Percentiles rank a stretch among this genome's conserved stretches.
Evolutionary conservation across 2,797 vertebrate genomes (phyloP).

Genomic region (Peromyscus melanophrys): DNA sequence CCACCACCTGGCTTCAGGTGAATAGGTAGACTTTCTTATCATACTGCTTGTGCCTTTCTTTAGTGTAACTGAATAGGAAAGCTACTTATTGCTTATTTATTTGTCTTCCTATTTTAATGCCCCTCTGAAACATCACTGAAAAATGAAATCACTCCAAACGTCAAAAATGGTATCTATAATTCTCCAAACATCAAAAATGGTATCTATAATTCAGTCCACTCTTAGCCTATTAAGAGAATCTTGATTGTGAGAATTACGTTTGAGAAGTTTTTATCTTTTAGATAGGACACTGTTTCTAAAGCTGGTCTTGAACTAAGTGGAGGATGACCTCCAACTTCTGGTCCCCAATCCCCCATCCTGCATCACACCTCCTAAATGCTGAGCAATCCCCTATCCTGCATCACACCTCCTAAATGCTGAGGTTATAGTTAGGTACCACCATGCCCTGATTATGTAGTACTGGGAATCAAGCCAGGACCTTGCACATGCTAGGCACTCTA

Average conservation of each 20-base stretch:
- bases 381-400: background rate
- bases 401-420: background rate
- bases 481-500: background rate
- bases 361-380: background rate
- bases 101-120: conserved; percentile 17
- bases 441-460: background rate
- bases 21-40: background rate
- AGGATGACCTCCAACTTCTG: background rate
- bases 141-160: conserved; percentile 1
- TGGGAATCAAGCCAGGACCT: background rate
- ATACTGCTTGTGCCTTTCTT: background rate
- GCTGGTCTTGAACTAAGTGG: background rate
- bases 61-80: conserved; percentile 44
- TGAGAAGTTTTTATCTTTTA: conserved; percentile 26
- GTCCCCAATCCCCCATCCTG: too few relatives aligned
- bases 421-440: background rate
- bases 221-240: conserved; percentile 19
- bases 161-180: conserved; percentile 27
- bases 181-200: conserved; percentile 2
- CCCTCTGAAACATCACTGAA: conserved; percentile 19
- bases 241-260: conserved; percentile 39
- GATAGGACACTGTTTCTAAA: background rate
- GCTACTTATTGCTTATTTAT: conserved; percentile 12
- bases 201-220: conserved; percentile 28
- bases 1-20: background rate